phyloP scores from a whole-genome alignment of 2,797 vertebrate species.

The Acrossocheilus fasciatus region DNA sequence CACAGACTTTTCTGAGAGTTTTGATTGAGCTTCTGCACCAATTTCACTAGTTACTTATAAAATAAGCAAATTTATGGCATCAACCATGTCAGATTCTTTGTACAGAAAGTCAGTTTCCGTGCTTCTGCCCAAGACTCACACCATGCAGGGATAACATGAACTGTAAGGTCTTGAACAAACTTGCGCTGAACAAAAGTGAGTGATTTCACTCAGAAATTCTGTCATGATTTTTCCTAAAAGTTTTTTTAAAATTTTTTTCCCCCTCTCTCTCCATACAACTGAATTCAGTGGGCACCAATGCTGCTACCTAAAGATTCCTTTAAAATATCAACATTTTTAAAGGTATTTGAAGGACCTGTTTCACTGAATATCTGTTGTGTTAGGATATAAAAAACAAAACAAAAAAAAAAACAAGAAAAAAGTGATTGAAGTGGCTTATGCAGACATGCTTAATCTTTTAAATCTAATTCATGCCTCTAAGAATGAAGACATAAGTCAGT shows the following conservation, averaged over 20 bases:
- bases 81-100: neutral
- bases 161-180: no score
- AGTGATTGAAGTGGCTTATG: constrained; percentile 63
- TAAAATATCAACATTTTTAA: neutral
- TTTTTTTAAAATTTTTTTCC: no score
- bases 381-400: neutral
- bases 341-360: neutral
- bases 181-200: no score
- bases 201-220: neutral
- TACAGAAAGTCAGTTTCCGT: neutral
- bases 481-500: constrained; percentile 69
- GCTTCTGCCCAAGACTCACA: neutral
- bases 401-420: neutral
- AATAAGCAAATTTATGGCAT: neutral
- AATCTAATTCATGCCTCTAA: constrained; percentile 73
- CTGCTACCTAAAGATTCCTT: neutral
- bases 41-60: neutral
- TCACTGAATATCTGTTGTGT: constrained; percentile 22
- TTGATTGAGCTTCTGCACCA: neutral
- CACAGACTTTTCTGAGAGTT: neutral
- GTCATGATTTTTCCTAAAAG: neutral
- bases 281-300: neutral
- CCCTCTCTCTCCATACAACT: neutral
- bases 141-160: neutral
- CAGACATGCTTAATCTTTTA: constrained; percentile 78